Base-by-base conservation (phyloP, 2,888 invertebrate species). In the Notocelia uddmanniana region DNA sequence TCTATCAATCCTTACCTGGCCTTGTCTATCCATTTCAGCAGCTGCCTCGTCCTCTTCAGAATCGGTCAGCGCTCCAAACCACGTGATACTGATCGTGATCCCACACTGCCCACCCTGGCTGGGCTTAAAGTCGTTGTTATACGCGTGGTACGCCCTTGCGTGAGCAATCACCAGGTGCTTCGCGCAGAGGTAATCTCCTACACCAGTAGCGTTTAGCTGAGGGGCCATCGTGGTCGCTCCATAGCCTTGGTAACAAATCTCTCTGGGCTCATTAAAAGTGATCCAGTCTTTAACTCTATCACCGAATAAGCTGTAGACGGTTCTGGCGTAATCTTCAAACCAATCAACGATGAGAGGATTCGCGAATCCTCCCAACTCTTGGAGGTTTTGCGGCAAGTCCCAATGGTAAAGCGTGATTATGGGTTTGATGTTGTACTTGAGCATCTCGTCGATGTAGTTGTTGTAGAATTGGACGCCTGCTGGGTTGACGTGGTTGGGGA, bases 381-480 rank as follows among this genome's bases (percentile, higher is more conserved):
- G 95, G 0, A 96, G 82, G 54, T 88, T 87, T 69, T 92, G 89
- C 0, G 94, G 95, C 50, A 95, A 79, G 77, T 95, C 95, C 91
- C 94, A 94, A 73, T 95, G 95, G 77, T 91, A 94, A 34, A 95
- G 81, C 0, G 95, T 94, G 0, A 95, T 88, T 83, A 95, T 86
- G 0, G 96, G 96, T 63, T 88, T 83, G 69, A 97, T 96, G 57
- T 93, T 94, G 76, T 94, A 94, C 45, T 89, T 92, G 0, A 95
- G 74, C 75, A 97, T 90, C 80, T 94, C 95, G 78, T 96, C 84
- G 68, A 96, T 95, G 8, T 96, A 86, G 74, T 94, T 90, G 75
- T 95, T 95, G 85, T 97, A 97, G 83, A 96, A 96, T 31, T 92
- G 87, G 15, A 96, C 87, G 6, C 96, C 96, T 0, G 91, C 91